phyloP scores from a whole-genome alignment of 2,113 vertebrate species.

The human (Homo sapiens) region DNA sequence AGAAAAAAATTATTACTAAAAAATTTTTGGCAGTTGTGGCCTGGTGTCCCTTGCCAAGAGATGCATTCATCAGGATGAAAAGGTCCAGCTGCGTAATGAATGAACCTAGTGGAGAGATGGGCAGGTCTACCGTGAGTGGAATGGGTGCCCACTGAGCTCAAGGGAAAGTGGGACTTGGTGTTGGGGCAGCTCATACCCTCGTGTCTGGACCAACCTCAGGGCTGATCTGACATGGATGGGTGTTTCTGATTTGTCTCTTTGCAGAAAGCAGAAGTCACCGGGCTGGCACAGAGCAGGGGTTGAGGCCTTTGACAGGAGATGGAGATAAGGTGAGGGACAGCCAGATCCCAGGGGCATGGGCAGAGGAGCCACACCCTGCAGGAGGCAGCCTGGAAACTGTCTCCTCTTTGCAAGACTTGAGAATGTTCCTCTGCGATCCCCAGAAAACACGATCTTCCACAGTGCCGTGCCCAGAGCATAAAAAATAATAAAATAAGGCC shows the following conservation, averaged over 20 bases:
- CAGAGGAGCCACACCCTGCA: not conserved
- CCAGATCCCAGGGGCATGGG: not conserved
- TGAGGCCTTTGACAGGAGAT: not conserved
- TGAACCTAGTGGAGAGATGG: not conserved
- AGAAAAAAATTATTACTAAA: slow-evolving; percentile 26
- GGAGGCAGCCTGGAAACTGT: not conserved
- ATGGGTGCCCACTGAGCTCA: rapidly evolving
- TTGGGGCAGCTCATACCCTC: too few species aligned
- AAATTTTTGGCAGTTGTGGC: not conserved
- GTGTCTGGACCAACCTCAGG: not conserved
- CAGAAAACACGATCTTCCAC: not conserved
- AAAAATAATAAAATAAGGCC: not conserved
- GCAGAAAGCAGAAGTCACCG: slow-evolving; percentile 34
- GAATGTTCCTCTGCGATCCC: not conserved
- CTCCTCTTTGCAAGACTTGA: not conserved
- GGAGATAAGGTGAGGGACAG: not conserved
- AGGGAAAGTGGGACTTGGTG: not conserved
- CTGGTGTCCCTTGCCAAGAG: not conserved
- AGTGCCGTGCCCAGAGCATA: not conserved
- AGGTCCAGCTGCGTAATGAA: slow-evolving; percentile 6
- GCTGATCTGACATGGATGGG: not conserved
- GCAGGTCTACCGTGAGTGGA: not conserved
- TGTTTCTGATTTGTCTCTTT: not conserved
- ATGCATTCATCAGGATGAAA: not conserved
- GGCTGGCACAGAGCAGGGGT: not conserved